Evolutionary conservation across 2,888 invertebrate species (phyloP).

Genomic region (Drosophila percnosoma): DNA sequence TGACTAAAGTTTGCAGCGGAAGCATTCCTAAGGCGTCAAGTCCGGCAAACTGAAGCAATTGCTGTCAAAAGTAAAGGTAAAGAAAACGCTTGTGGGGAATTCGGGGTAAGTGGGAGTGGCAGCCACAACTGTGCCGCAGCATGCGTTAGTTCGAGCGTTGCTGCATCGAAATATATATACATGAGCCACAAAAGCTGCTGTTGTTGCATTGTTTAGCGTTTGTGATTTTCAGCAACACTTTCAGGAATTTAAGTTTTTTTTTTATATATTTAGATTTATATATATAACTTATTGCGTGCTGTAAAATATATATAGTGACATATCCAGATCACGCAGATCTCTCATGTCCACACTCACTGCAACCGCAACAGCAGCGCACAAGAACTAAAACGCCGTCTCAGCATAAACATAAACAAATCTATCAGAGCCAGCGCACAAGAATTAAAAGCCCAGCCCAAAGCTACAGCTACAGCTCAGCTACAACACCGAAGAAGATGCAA

Average conservation of each 20-base stretch:
- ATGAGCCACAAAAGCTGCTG: constrained; percentile 33
- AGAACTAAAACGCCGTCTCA: no score
- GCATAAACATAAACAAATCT: no score
- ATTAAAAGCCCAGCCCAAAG: no score
- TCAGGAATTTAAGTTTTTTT: constrained; percentile 18
- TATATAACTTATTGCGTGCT: background rate
- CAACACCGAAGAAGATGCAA: no score
- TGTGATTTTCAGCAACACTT: constrained; percentile 32
- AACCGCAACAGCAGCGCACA: no score
- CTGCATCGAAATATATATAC: constrained; percentile 1
- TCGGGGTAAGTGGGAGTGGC: background rate
- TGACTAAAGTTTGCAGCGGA: constrained; percentile 45
- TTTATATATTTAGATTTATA: background rate
- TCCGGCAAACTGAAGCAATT: constrained; percentile 36
- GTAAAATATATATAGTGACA: background rate
- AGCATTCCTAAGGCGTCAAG: constrained; percentile 50
- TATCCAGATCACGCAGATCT: no score
- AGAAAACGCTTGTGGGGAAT: background rate
- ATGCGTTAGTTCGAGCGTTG: background rate
- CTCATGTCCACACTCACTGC: no score
- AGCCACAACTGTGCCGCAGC: constrained; percentile 8
- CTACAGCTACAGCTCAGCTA: no score
- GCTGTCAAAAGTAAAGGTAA: background rate
- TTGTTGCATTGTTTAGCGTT: constrained; percentile 47
- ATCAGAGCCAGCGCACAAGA: no score